A percentile compares a stretch with the other conserved stretches of the same genome.
Conservation (phyloP, 2,113 vertebrate species). For the Sterrhoptilus dennistouni region DNA sequence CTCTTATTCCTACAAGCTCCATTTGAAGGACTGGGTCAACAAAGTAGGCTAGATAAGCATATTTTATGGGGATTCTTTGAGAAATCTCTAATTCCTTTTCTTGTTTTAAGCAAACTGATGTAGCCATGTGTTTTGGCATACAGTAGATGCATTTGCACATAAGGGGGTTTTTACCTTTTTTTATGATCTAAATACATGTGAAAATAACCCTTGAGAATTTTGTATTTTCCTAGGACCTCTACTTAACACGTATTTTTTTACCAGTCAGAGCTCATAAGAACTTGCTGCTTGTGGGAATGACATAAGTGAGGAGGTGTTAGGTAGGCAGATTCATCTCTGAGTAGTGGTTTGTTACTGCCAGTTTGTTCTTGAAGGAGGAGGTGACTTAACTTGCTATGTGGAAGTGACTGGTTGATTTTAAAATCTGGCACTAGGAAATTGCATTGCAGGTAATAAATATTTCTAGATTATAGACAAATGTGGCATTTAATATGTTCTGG, state of each 20-base stretch:
- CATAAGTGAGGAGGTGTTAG: not conserved
- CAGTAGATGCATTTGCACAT: not conserved
- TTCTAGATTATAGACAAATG: not conserved
- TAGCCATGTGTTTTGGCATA: not conserved
- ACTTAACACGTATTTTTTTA: not conserved
- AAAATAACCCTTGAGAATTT: not conserved
- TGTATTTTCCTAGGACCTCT: not conserved
- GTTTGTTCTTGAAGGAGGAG: not conserved
- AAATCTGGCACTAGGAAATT: not conserved
- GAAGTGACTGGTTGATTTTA: not conserved
- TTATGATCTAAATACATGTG: not conserved
- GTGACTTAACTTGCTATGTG: not conserved
- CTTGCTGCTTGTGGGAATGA: not conserved
- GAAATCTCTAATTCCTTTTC: not conserved
- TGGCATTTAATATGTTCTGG: not conserved
- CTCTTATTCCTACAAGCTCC: not conserved
- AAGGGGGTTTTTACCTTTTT: fast-evolving
- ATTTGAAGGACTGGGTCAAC: not conserved
- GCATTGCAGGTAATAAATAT: not conserved
- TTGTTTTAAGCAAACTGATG: not conserved
- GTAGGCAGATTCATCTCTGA: not conserved
- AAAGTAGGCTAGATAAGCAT: not conserved
- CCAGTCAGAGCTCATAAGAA: not conserved
- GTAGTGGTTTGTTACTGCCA: not conserved
- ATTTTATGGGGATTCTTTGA: not conserved